Percentiles rank a stretch among this genome's conserved stretches.
phyloP scores from a whole-genome alignment of 2,888 invertebrate genomes.

The Oegoconia quadripuncta region DNA sequence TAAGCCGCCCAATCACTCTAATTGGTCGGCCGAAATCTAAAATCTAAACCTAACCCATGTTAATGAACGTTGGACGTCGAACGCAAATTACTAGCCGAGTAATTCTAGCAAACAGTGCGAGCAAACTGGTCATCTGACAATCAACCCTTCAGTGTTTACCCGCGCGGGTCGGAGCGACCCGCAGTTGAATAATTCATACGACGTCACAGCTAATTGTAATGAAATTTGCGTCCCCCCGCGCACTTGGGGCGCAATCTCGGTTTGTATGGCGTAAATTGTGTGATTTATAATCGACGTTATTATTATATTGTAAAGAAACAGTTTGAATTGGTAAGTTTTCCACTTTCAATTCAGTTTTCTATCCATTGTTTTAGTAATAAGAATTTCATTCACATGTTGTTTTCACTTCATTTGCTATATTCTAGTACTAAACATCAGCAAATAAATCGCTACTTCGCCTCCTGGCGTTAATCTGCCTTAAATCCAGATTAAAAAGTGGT shows the following conservation, averaged over 20 bases:
- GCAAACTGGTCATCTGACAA: constrained; percentile 53
- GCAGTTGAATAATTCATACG: constrained; percentile 68
- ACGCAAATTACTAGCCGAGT: constrained; percentile 52
- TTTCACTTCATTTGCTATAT: too few relatives aligned
- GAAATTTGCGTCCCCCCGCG: constrained; percentile 64
- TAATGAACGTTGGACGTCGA: constrained; percentile 44
- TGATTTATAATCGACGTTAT: too few relatives aligned
- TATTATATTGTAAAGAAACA: too few relatives aligned
- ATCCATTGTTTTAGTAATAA: too few relatives aligned
- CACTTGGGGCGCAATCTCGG: constrained; percentile 18
- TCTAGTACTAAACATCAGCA: too few relatives aligned
- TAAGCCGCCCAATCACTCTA: background rate
- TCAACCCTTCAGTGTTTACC: constrained; percentile 72
- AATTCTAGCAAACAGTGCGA: constrained; percentile 49
- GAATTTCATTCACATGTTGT: too few relatives aligned
- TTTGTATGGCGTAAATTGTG: constrained; percentile 27
- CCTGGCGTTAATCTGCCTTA: too few relatives aligned
- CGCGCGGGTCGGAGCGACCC: constrained; percentile 39
- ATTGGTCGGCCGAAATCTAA: background rate
- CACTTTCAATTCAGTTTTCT: too few relatives aligned
- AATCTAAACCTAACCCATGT: constrained; percentile 23
- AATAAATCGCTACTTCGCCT: too few relatives aligned
- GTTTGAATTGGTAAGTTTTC: too few relatives aligned
- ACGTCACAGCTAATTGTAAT: constrained; percentile 74
- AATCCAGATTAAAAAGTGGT: too few relatives aligned